These are phyloP conservation scores for Muscicapa adusta DNA, from an alignment of 2,113 vertebrate species.

Conservation along the genomic window DNA sequence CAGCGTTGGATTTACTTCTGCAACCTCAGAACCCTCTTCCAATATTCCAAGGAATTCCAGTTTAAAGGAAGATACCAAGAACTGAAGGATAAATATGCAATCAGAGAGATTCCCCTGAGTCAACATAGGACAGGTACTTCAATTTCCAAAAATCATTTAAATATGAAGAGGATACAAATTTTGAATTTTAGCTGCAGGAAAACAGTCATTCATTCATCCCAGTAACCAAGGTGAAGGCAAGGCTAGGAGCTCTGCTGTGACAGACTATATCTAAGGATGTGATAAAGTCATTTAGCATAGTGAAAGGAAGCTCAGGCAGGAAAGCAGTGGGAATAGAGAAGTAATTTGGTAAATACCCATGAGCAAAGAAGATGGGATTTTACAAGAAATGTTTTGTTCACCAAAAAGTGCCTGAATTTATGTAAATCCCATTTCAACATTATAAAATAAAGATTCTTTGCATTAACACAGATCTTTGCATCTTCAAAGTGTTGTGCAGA, in stretches of 20 bases:
- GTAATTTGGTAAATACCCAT: not conserved
- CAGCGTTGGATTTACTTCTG: not conserved
- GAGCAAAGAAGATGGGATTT: not conserved
- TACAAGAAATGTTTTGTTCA: not conserved
- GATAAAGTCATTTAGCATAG: not conserved
- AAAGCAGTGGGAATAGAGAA: not conserved
- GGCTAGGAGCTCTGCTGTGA: not conserved
- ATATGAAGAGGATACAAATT: not conserved
- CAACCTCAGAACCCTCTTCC: not conserved
- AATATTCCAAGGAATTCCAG: not conserved
- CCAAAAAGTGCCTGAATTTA: not conserved
- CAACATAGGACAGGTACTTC: fast-evolving
- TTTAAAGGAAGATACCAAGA: not conserved
- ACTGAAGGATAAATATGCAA: not conserved
- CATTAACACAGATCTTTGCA: not conserved
- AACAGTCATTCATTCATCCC: slow-evolving; percentile 10
- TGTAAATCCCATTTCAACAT: not conserved
- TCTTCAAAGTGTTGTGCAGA: not conserved
- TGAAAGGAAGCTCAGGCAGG: not conserved
- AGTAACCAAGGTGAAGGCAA: not conserved
- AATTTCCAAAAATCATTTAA: not conserved
- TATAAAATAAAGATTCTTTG: not conserved
- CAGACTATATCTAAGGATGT: not conserved
- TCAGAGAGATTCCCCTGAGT: not conserved
- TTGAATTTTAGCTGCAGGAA: slow-evolving; percentile 5